Evolutionary conservation across 2,113 vertebrate genomes (phyloP).

Genomic region (Oriolus oriolus): DNA sequence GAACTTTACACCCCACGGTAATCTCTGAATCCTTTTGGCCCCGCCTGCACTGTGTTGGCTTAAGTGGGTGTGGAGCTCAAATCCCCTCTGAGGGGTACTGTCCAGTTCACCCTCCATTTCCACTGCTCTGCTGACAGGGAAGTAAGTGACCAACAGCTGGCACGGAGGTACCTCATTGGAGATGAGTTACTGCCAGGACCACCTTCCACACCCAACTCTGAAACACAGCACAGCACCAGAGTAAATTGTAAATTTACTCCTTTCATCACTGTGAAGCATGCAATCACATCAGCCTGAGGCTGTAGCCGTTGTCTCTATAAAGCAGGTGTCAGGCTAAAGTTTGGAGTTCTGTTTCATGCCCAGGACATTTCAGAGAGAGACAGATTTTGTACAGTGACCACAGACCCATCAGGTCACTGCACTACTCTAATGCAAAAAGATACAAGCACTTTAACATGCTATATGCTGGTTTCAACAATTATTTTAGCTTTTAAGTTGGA

Average conservation of each 20-base stretch:
- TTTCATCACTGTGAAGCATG: not conserved
- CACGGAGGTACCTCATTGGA: accelerated
- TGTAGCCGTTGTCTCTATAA: not conserved
- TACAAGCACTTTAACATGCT: not conserved
- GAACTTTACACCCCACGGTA: not conserved
- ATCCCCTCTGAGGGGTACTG: not conserved
- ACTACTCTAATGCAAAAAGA: not conserved
- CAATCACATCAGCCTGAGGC: not conserved
- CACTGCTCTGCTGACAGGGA: not conserved
- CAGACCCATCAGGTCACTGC: not conserved
- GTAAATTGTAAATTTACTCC: not conserved
- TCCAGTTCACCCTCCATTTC: not conserved
- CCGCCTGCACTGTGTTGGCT: not conserved
- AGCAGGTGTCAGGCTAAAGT: not conserved
- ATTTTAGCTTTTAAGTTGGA: not conserved
- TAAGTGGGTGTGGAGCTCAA: accelerated
- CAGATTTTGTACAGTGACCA: not conserved
- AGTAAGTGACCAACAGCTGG: not conserved
- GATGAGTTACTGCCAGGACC: not conserved
- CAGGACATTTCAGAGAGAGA: not conserved
- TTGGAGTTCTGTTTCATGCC: not conserved
- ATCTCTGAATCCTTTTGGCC: not conserved
- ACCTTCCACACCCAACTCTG: not conserved
- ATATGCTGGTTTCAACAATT: not conserved
- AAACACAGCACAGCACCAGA: not conserved